Evolutionary conservation across 2,113 vertebrate species (phyloP).

Genomic region (Oxygymnocypris stewartii): DNA sequence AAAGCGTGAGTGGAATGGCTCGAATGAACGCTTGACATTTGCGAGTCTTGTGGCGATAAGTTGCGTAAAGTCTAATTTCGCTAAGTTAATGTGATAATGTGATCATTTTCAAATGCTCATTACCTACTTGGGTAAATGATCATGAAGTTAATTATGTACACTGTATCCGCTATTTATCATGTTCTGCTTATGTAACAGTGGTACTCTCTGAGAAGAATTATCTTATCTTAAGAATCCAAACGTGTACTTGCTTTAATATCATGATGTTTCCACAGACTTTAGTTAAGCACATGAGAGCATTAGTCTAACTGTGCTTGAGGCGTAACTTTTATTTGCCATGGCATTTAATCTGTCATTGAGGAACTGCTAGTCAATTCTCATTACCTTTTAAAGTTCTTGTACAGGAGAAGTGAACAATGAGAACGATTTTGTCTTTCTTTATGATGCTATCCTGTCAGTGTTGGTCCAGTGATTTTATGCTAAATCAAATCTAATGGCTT

Average conservation of each 20-base stretch:
- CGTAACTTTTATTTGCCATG: background rate
- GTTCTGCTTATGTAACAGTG: background rate
- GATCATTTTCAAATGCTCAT: background rate
- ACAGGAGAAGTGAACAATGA: background rate
- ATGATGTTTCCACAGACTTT: background rate
- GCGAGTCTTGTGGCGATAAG: background rate
- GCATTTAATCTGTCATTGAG: background rate
- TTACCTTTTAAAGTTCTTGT: background rate
- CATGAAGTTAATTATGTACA: background rate
- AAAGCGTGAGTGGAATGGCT: background rate
- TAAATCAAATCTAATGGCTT: background rate
- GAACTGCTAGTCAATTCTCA: background rate
- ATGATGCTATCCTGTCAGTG: background rate
- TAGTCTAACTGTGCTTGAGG: background rate
- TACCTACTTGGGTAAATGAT: background rate
- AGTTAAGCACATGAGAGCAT: background rate
- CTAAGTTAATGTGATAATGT: background rate
- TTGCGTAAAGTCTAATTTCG: background rate
- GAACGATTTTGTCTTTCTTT: background rate
- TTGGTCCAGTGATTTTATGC: background rate
- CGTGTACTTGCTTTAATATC: background rate
- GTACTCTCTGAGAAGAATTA: background rate
- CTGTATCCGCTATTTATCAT: background rate
- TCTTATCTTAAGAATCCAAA: background rate
- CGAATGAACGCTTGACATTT: background rate